Conservation (phyloP, 2,888 invertebrate genomes). For the Agriopis marginaria region DNA sequence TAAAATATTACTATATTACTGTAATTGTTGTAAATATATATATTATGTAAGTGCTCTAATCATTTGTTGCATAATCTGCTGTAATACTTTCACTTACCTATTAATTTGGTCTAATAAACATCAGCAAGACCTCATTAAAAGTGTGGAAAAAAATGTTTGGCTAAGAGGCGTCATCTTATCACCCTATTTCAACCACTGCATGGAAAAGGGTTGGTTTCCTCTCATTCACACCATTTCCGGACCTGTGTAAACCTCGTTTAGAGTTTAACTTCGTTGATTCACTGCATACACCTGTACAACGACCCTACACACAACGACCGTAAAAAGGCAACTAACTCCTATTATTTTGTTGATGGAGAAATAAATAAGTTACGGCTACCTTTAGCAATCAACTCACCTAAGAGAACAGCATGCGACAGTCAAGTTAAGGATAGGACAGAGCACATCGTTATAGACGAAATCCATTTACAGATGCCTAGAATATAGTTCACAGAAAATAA, state of each 20-base stretch:
- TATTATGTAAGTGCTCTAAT: conserved; percentile 7
- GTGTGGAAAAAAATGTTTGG: not conserved
- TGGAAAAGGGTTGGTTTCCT: not conserved
- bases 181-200: not conserved
- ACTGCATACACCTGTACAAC: too few relatives aligned
- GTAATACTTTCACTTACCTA: conserved; percentile 14
- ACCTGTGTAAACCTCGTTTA: not conserved
- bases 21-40: not conserved
- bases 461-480: too few relatives aligned
- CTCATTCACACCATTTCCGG: not conserved
- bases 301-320: too few relatives aligned
- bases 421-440: too few relatives aligned
- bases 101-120: not conserved
- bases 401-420: too few relatives aligned
- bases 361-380: too few relatives aligned
- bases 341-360: not conserved
- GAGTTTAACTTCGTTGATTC: too few relatives aligned
- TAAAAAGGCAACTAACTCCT: too few relatives aligned
- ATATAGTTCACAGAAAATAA: too few relatives aligned
- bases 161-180: not conserved
- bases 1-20: too few relatives aligned
- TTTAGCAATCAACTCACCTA: too few relatives aligned
- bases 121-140: not conserved
- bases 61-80: conserved; percentile 8
- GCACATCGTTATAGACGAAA: too few relatives aligned